Evolutionary conservation across 2,113 vertebrate genomes (phyloP), one percentile per base, ranked within the genome.

Genomic region (Machaerirhynchus nigripectus): DNA sequence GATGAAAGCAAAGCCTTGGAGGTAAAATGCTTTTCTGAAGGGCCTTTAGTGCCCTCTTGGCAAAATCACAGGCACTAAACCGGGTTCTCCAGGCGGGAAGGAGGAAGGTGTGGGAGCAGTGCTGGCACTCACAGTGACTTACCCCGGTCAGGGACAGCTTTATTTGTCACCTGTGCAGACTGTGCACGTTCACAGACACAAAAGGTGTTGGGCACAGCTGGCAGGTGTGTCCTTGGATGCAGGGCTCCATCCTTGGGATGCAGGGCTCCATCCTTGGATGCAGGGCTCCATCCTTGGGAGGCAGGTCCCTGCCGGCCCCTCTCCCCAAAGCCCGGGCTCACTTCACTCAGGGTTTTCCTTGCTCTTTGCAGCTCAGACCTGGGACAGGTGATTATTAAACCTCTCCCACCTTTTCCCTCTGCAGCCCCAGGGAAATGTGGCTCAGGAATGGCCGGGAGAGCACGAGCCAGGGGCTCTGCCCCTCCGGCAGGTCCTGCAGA

Each of bases 291-390:
- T n/a, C 39, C 46, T 10, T 4, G 50, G 60, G n/a, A 11, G 22
- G 50, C 60, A 20, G 60, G 9, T 87, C 53, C n/a, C n/a, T 0
- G 0, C 63, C 1, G 0, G 18, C 27, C 30, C 57, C 31, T 30
- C 28, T 50, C 52, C 57, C 42, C 35, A 6, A 0, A 52, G 14
- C 53, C 55, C 4, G 0, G 22, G 40, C 35, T 20, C 0, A 0
- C 60, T 46, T 56, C 9, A 0, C 31, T 74, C 31, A 0, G 15
- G 4, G 2, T 13, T 60, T 46, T 39, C 17, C 55, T n/a, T 1
- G 11, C 21, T 61, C 63, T 50, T 19, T 28, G 42, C 76, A 18
- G 55, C 65, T 87, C 67, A 2, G 71, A 64, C 67, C 60, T 31
- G 82, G 15, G 13, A 3, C 2, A 15, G 14, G 61, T 2, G 22